Base-by-base conservation (phyloP, 2,113 vertebrate species). In the Saccopteryx bilineata region DNA sequence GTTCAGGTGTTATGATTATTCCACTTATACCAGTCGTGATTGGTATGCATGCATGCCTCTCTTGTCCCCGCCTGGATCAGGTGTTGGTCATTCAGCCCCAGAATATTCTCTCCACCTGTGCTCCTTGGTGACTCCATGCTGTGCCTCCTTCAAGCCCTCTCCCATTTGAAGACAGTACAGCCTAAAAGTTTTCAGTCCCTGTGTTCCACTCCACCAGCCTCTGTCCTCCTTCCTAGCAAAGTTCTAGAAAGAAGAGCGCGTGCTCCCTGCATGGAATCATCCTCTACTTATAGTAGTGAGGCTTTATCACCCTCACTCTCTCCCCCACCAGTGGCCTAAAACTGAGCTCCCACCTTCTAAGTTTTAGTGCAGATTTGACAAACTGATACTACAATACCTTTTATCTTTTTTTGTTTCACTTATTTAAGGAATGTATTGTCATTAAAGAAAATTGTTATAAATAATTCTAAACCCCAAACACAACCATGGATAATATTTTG, bases 281-380 rank as follows among this genome's bases (percentile, higher is more conserved):
- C 21, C 50, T 91, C 33, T n/a, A 11, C 31, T n/a, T 5, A 2
- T 6, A 8, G 12, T 50, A 33, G 28, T 6, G 6, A 61, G 21
- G 17, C 24, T 72, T 84, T 50, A 31, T n/a, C 50, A 23, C 66
- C 10, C 17, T 7, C 28, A 4, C 13, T 7, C 9, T 19, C 10
- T 31, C 1, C 9, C 33, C 52, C 17, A 80, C 33, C 33, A 33
- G 61, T 66, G 31, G 65, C 58, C 12, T 60, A 82, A 83, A 76
- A 50, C 21, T 60, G 52, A 69, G 9, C 26, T 18, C 48, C 14
- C 74, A 69, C 4, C 10, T 0, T 2, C 61, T 63, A 46, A 60
- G 58, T 69, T 82, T 60, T 48, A 79, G 78, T 48, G 33, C 5
- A 7, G 26, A 74, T 90, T 74, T 95, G 81, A 87, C 48, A 95